Conservation (phyloP, 2,888 invertebrate genomes). For the Agonum fuliginosum region DNA sequence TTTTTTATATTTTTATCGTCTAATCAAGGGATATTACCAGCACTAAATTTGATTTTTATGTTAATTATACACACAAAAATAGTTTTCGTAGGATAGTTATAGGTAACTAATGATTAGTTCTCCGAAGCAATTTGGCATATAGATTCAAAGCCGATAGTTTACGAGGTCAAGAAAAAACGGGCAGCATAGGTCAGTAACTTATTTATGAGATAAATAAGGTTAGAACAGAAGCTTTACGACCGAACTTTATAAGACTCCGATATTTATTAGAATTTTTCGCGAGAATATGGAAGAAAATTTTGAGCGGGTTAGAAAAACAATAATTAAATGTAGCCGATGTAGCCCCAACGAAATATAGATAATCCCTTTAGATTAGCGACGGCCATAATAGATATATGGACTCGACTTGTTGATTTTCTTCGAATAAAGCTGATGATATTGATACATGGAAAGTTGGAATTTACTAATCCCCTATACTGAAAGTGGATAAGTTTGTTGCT, state of each 20-base stretch:
- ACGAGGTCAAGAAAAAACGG: slow-evolving; percentile 23
- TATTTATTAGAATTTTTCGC: slow-evolving; percentile 28
- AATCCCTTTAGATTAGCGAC: slow-evolving; percentile 25
- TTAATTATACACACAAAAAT: too few species aligned
- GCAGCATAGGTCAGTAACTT: slow-evolving; percentile 31
- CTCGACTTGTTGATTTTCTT: slow-evolving; percentile 28
- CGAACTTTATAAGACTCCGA: slow-evolving; percentile 21
- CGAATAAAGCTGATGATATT: slow-evolving; percentile 4
- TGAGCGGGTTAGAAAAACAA: slow-evolving; percentile 1
- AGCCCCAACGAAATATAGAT: not conserved
- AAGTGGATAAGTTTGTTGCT: slow-evolving; percentile 50
- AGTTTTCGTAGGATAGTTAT: not conserved
- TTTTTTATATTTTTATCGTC: too few species aligned
- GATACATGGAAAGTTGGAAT: slow-evolving; percentile 27
- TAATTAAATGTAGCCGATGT: slow-evolving; percentile 11
- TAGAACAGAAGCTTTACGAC: not conserved
- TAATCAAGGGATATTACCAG: too few species aligned
- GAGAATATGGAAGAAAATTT: not conserved
- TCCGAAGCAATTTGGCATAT: slow-evolving; percentile 3
- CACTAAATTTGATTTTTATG: too few species aligned
- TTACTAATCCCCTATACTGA: slow-evolving; percentile 30
- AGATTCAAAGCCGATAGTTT: not conserved
- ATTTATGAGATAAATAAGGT: slow-evolving; percentile 28
- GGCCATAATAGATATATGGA: slow-evolving; percentile 24
- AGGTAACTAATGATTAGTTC: not conserved